Percentiles rank a stretch among this genome's conserved stretches.
Conservation (phyloP, 2,888 invertebrate species). For the Pemphredon lugubris region DNA sequence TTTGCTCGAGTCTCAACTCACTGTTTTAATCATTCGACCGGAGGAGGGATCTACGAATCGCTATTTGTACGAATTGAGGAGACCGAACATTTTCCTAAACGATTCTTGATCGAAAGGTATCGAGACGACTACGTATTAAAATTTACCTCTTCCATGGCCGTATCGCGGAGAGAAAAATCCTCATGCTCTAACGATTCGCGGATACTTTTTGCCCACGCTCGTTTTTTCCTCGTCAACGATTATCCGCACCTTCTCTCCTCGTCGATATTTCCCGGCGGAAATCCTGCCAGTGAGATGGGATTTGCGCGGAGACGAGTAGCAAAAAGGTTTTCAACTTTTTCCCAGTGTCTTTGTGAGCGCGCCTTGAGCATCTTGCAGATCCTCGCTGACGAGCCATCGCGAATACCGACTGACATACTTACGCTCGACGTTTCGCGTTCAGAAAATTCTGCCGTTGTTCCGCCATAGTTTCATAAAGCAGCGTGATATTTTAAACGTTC, state of each 20-base stretch:
- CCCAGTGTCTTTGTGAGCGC: neutral
- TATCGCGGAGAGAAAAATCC: neutral
- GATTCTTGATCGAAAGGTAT: neutral
- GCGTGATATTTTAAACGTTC: too few species aligned
- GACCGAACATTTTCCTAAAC: neutral
- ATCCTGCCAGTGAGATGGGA: neutral
- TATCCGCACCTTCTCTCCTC: conserved; percentile 1
- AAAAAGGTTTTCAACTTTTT: conserved; percentile 6
- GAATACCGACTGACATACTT: conserved; percentile 7
- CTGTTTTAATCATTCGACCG: too few species aligned
- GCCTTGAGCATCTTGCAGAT: conserved; percentile 4
- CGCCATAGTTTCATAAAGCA: neutral
- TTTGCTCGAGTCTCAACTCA: too few species aligned
- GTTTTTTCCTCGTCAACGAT: conserved; percentile 14
- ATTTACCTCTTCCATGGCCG: neutral
- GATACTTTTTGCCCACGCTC: neutral
- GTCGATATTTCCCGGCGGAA: neutral
- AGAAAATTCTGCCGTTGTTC: conserved; percentile 6
- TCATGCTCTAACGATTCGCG: neutral
- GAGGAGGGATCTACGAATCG: too few species aligned
- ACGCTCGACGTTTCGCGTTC: neutral
- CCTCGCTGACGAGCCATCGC: neutral
- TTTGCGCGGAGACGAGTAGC: neutral
- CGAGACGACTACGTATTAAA: neutral
- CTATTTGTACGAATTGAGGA: too few species aligned